Evolutionary conservation across 2,888 invertebrate genomes (phyloP).

Genomic region (Iphiclides podalirius): DNA sequence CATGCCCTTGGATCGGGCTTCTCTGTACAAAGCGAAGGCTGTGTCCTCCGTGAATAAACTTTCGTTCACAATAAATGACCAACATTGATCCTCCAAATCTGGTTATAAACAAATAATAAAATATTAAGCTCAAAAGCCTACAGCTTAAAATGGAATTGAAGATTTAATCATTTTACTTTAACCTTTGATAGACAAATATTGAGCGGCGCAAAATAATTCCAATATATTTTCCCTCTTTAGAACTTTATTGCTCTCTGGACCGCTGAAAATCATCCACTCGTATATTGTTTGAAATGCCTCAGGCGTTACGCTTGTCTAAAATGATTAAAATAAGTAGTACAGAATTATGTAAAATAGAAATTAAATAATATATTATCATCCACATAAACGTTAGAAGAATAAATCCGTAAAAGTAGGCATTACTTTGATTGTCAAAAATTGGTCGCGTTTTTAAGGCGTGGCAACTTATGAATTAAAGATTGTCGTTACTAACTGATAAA

Average conservation of each 20-base stretch:
- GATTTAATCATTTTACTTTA: constrained; percentile 7
- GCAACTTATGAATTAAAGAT: too few relatives aligned
- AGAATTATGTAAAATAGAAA: background rate
- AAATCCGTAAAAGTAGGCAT: too few relatives aligned
- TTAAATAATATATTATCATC: background rate
- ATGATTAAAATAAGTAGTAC: constrained; percentile 2
- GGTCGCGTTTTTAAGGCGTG: too few relatives aligned
- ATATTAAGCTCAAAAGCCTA: too few relatives aligned
- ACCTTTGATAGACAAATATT: constrained; percentile 85
- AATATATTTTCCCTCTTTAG: constrained; percentile 85
- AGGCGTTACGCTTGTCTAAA: constrained; percentile 66
- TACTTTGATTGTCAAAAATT: too few relatives aligned
- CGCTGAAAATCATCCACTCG: constrained; percentile 88
- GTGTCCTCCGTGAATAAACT: constrained; percentile 87
- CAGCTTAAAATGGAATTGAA: background rate
- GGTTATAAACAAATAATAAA: constrained; percentile 18
- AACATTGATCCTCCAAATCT: constrained; percentile 88
- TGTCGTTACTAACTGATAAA: background rate
- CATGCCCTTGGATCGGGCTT: constrained; percentile 78
- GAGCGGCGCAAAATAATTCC: constrained; percentile 86
- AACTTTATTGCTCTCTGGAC: constrained; percentile 82
- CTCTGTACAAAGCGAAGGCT: constrained; percentile 84
- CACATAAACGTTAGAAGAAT: too few relatives aligned
- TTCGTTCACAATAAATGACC: constrained; percentile 86
- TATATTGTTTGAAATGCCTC: constrained; percentile 86